Evolutionary conservation across 2,113 vertebrate genomes (phyloP).

Genomic region (Penelope pileata): DNA sequence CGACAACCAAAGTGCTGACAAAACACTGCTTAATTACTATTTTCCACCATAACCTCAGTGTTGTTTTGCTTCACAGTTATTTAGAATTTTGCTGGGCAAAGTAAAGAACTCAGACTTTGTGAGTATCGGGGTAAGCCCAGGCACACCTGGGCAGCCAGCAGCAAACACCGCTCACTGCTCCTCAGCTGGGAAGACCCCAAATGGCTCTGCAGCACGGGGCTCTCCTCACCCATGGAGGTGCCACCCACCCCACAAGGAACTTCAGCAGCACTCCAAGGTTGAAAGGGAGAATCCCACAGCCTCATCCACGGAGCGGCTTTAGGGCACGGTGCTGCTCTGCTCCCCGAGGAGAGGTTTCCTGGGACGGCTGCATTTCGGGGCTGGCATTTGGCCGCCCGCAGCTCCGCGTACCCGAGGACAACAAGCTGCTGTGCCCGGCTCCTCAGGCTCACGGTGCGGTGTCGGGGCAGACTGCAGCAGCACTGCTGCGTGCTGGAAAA

Average conservation of each 20-base stretch:
- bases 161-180: fast-evolving
- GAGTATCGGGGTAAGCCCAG: not conserved
- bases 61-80: not conserved
- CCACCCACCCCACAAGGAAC: not conserved
- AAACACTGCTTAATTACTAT: constrained; percentile 19
- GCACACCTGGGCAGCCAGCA: fast-evolving
- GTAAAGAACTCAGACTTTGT: not conserved
- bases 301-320: no score
- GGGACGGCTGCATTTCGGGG: not conserved
- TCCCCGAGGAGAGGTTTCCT: fast-evolving
- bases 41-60: not conserved
- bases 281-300: not conserved
- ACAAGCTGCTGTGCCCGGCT: fast-evolving
- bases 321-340: fast-evolving
- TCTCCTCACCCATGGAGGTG: not conserved
- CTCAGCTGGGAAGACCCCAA: not conserved
- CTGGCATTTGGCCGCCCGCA: fast-evolving
- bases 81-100: not conserved
- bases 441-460: fast-evolving
- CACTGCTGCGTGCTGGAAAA: not conserved
- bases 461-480: not conserved
- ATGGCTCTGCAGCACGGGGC: not conserved
- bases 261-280: no score
- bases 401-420: not conserved
- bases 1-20: constrained; percentile 24